These are phyloP conservation scores for Pygoscelis antarcticus DNA, from an alignment of 2,113 vertebrate species.

Conservation along the genomic window DNA sequence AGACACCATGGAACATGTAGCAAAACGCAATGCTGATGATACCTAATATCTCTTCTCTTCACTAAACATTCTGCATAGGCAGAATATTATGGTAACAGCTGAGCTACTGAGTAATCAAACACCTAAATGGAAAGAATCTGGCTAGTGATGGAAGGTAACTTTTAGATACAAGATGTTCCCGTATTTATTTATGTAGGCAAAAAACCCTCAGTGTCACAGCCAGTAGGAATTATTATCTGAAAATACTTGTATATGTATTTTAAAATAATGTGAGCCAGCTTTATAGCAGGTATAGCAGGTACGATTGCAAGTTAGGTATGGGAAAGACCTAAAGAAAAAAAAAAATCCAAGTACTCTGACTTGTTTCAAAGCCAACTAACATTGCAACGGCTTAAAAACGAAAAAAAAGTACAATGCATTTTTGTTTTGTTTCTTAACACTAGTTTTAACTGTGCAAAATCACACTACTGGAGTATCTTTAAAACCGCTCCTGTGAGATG, in stretches of 20 bases:
- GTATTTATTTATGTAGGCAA: not conserved
- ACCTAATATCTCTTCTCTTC: not conserved
- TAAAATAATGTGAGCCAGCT: not conserved
- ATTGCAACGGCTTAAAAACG: not conserved
- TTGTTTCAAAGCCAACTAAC: not conserved
- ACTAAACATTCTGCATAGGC: not conserved
- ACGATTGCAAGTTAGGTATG: not conserved
- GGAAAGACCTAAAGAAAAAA: not conserved
- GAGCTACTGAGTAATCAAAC: slow-evolving; percentile 23
- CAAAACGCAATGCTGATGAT: not conserved
- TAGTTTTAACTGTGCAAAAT: not conserved
- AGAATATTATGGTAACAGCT: slow-evolving; percentile 5
- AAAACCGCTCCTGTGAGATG: not conserved
- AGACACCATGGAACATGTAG: slow-evolving; percentile 3
- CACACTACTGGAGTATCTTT: not conserved
- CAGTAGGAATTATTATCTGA: not conserved
- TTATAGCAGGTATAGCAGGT: not conserved
- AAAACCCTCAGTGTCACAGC: not conserved
- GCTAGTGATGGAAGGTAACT: not conserved
- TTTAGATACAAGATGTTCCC: not conserved
- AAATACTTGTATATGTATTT: not conserved
- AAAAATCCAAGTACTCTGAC: not conserved
- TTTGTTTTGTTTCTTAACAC: not conserved
- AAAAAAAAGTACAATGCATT: not conserved
- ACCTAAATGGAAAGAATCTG: slow-evolving; percentile 13